Base-by-base conservation (phyloP, 1,140 invertebrate genomes). In the Oedothorax gibbosus region DNA sequence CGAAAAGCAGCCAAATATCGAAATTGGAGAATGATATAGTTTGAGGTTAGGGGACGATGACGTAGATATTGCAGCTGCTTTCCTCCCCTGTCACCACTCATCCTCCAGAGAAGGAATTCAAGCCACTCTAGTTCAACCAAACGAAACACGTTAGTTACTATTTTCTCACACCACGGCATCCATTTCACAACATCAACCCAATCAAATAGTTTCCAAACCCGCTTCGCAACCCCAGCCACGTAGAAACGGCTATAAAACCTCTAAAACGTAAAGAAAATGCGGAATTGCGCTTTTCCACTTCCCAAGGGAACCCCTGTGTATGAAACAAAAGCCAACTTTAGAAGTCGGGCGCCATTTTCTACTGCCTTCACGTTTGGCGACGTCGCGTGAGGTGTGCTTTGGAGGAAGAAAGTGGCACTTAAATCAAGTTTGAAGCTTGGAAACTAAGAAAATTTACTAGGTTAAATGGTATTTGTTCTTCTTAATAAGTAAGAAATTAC, bases 201-300 rank as follows among this genome's bases (percentile, higher is more conserved):
- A 71, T 71, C 68, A 85, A 12, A 10, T 49, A 85, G 20, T 21
- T 21, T 60, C 18, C 53, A 57, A 21, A 53, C 10, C 12, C 0
- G 0, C 54, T n/a, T 35, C 8, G 18, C 20, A 75, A 2, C 9
- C 56, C 57, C 15, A 56, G 21, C 18, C 72, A 75, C 72, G 72
- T 75, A 75, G 53, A 14, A 2, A 18, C 35, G 20, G 53, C 72
- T 18, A 75, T 57, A 75, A 75, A 18, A 75, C 72, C 12, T 75
- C 60, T 60, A 75, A 71, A 75, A 60, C 21, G 72, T 60, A 75
- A 18, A 75, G 72, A 75, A 75, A 75, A 75, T 75, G 72, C 21
- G 72, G 60, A 75, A 20, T 7, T n/a, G 21, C 49, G 35, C 53
- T 75, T 62, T 60, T 75, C 72, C 0, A 21, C 15, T 14, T 60